Evolutionary conservation across 2,888 invertebrate genomes (phyloP).

Genomic region (Lordiphosa andalusiaca): DNA sequence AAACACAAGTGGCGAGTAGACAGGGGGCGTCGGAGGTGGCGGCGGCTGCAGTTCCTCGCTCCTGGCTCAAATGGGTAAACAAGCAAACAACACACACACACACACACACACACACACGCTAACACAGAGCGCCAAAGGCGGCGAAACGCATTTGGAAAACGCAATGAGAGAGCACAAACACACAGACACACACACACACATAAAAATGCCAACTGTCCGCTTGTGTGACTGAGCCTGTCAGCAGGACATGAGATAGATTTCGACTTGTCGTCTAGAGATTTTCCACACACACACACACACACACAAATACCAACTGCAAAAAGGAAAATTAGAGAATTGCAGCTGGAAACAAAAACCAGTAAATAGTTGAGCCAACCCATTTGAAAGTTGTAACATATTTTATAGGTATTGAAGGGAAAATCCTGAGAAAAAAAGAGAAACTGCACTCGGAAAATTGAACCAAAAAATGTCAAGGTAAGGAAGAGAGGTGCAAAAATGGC

Average conservation of each 20-base stretch:
- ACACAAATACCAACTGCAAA: slow-evolving; percentile 11
- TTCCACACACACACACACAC: slow-evolving; percentile 7
- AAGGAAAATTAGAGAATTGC: slow-evolving; percentile 24
- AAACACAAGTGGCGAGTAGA: slow-evolving; percentile 33
- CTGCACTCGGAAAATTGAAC: slow-evolving; percentile 1
- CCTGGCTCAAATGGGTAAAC: slow-evolving; percentile 34
- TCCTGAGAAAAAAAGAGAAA: neutral
- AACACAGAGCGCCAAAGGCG: slow-evolving; percentile 43
- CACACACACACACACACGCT: slow-evolving; percentile 4
- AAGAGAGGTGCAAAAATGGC: slow-evolving; percentile 2
- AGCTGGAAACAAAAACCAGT: slow-evolving; percentile 35
- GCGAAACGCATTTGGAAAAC: slow-evolving; percentile 64
- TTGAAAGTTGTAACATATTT: slow-evolving; percentile 52
- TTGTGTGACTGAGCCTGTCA: slow-evolving; percentile 70
- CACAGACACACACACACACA: slow-evolving; percentile 32
- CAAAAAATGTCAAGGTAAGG: slow-evolving; percentile 3
- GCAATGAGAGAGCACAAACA: slow-evolving; percentile 47
- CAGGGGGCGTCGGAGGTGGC: neutral
- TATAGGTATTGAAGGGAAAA: slow-evolving; percentile 15
- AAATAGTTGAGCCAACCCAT: slow-evolving; percentile 42
- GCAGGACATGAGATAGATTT: slow-evolving; percentile 69
- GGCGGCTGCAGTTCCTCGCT: slow-evolving; percentile 23
- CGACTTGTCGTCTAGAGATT: slow-evolving; percentile 19
- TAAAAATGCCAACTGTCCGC: slow-evolving; percentile 68
- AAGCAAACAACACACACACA: slow-evolving; percentile 33